phyloP scores from a whole-genome alignment of 2,888 invertebrate species.

The Hypomecis punctinalis region DNA sequence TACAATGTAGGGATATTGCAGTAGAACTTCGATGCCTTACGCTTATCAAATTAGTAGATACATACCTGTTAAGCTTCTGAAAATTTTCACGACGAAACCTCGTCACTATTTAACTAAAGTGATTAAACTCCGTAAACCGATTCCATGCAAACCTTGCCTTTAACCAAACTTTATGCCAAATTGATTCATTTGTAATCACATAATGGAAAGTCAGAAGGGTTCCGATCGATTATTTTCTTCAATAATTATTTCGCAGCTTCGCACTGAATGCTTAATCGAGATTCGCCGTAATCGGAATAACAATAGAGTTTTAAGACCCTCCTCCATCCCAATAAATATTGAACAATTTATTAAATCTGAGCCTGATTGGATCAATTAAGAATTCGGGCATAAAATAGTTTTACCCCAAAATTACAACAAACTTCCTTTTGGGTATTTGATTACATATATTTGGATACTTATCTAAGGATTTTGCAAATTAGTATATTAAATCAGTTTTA shows the following conservation, averaged over 20 bases:
- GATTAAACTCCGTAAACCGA: slow-evolving; percentile 68
- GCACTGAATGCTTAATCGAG: slow-evolving; percentile 26
- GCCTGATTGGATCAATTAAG: slow-evolving; percentile 28
- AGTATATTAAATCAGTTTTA: no score
- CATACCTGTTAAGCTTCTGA: no score
- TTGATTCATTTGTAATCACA: slow-evolving; percentile 65
- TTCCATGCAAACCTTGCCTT: slow-evolving; percentile 55
- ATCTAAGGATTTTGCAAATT: background rate
- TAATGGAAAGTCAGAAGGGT: slow-evolving; percentile 52
- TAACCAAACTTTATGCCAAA: slow-evolving; percentile 59
- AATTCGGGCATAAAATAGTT: slow-evolving; percentile 28
- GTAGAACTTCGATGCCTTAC: no score
- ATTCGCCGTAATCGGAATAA: slow-evolving; percentile 25
- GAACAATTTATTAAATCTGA: slow-evolving; percentile 34
- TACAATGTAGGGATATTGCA: no score
- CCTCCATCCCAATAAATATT: slow-evolving; percentile 31
- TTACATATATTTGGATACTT: slow-evolving; percentile 9
- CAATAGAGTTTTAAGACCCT: slow-evolving; percentile 32
- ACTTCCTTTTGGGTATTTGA: slow-evolving; percentile 17
- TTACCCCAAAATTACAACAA: slow-evolving; percentile 27
- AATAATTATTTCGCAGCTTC: slow-evolving; percentile 28
- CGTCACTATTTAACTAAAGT: no score
- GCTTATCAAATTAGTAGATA: no score
- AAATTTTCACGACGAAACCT: no score
- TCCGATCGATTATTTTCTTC: slow-evolving; percentile 56